Conservation (phyloP, 37 sponge, comb jelly and placozoan genomes). For the Chondrosia reniformis region DNA sequence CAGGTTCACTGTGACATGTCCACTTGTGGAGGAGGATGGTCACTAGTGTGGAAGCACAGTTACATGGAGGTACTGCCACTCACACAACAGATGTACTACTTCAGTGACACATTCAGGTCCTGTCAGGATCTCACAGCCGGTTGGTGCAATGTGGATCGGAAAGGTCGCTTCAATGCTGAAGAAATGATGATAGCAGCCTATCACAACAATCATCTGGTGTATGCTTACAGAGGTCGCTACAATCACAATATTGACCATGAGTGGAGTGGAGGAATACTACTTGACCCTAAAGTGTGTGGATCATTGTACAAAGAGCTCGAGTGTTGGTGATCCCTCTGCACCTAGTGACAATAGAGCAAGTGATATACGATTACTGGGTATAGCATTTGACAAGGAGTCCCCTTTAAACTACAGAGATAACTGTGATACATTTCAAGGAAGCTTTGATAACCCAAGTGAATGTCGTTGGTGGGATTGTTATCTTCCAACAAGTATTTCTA, state of each 20-base stretch:
- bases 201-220: slow-evolving; percentile 19
- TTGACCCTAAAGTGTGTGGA: slow-evolving; percentile 14
- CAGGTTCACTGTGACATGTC: slow-evolving; percentile 3
- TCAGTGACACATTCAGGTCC: background rate
- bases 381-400: slow-evolving; percentile 18
- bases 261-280: slow-evolving; percentile 14
- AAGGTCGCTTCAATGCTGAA: slow-evolving; percentile 1
- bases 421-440: slow-evolving; percentile 1
- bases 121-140: background rate
- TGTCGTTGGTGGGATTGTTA: slow-evolving; percentile 29
- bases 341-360: background rate
- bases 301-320: background rate
- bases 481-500: slow-evolving; percentile 12
- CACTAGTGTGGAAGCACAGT: background rate
- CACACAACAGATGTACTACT: slow-evolving; percentile 5
- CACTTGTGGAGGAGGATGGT: slow-evolving; percentile 16
- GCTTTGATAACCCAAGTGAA: background rate
- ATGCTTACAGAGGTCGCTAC: slow-evolving; percentile 11
- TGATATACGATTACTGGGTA: slow-evolving; percentile 10
- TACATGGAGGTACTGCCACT: slow-evolving; percentile 6
- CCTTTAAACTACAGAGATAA: background rate
- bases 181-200: slow-evolving; percentile 32
- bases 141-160: slow-evolving; percentile 14
- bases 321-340: slow-evolving; percentile 4
- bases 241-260: slow-evolving; percentile 23